A percentile compares a stretch with the other conserved stretches of the same genome.
Conservation (phyloP, 2,113 vertebrate genomes). For the Gila orcuttii region DNA sequence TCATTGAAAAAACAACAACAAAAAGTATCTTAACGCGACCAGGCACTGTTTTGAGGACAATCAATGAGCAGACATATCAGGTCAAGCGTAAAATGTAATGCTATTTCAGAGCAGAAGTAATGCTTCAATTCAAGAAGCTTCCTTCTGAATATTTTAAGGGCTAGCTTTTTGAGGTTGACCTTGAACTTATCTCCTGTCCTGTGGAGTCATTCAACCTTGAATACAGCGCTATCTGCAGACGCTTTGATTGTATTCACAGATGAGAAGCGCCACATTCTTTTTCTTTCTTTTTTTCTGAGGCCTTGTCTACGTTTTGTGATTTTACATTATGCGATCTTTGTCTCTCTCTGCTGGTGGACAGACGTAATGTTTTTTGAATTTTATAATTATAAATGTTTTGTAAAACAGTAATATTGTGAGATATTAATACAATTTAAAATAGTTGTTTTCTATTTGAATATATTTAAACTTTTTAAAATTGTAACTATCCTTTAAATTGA, state of each 20-base stretch:
- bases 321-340: slow-evolving; percentile 1
- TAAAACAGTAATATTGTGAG: too few species aligned
- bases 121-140: background rate
- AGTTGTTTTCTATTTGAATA: too few species aligned
- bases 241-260: background rate
- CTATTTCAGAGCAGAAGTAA: background rate
- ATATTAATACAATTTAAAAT: too few species aligned
- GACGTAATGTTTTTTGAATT: background rate
- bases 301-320: background rate
- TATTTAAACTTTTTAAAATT: too few species aligned
- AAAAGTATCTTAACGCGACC: background rate
- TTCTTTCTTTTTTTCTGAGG: background rate
- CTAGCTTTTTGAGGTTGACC: background rate
- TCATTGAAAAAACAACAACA: background rate
- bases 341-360: background rate
- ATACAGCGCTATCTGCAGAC: background rate
- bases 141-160: background rate
- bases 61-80: background rate
- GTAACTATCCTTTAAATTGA: too few species aligned
- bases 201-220: background rate
- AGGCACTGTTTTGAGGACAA: background rate
- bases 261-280: background rate
- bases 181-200: background rate
- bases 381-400: too few species aligned
- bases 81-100: background rate